These are phyloP conservation scores for Oostethus manadensis DNA, from an alignment of 2,113 vertebrate genomes.

Conservation along the genomic window DNA sequence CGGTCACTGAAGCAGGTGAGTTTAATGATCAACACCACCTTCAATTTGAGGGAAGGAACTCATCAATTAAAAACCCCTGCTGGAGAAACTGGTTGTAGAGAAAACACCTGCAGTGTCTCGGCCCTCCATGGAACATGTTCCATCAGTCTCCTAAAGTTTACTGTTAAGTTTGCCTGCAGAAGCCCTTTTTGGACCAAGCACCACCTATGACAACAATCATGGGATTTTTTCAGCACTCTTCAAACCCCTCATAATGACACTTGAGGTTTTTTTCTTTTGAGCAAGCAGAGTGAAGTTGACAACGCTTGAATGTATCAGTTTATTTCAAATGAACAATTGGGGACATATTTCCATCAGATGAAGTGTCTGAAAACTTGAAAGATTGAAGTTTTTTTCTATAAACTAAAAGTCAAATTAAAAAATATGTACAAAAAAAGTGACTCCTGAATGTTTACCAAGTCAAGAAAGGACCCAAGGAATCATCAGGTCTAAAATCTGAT, in stretches of 20 bases:
- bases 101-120: too few relatives aligned
- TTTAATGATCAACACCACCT: too few relatives aligned
- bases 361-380: not conserved
- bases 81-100: too few relatives aligned
- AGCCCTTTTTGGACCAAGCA: too few relatives aligned
- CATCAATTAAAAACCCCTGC: too few relatives aligned
- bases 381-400: not conserved
- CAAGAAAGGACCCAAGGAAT: not conserved
- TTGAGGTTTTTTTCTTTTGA: not conserved
- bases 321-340: not conserved
- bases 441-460: not conserved
- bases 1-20: too few relatives aligned
- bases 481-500: constrained; percentile 62
- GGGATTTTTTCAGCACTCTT: not conserved
- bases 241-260: not conserved
- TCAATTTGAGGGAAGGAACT: too few relatives aligned
- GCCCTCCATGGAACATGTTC: too few relatives aligned
- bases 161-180: too few relatives aligned
- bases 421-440: not conserved
- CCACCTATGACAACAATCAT: not conserved
- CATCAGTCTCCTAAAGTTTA: too few relatives aligned
- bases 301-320: not conserved
- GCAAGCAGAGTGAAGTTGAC: not conserved
- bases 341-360: not conserved
- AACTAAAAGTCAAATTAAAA: not conserved